A percentile compares a stretch with the other conserved stretches of the same genome.
phyloP scores from a whole-genome alignment of 1,140 invertebrate species.

The Tachypleus tridentatus region DNA sequence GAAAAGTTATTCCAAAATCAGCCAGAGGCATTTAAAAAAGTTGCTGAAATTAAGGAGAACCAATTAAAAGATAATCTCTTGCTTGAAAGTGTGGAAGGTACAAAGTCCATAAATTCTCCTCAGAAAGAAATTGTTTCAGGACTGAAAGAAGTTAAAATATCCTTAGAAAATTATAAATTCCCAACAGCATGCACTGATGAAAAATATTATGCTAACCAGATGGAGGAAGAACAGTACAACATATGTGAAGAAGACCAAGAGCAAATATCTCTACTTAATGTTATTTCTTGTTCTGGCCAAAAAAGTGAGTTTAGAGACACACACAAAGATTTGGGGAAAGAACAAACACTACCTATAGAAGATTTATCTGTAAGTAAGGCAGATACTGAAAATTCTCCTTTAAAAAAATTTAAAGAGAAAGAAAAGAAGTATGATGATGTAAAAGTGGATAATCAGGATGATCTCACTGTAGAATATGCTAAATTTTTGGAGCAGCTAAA shows the following conservation, averaged over 20 bases:
- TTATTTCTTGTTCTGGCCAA: too few relatives aligned
- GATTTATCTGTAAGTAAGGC: neutral
- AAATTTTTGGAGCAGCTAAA: conserved; percentile 20
- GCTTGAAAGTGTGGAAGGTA: neutral
- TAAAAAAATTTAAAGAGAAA: neutral
- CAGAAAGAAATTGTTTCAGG: too few relatives aligned
- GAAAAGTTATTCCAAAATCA: neutral
- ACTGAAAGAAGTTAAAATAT: too few relatives aligned
- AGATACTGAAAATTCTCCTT: neutral
- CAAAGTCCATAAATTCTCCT: too few relatives aligned
- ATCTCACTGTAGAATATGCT: conserved; percentile 21
- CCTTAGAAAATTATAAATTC: too few relatives aligned
- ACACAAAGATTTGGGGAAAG: neutral
- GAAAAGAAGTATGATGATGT: neutral
- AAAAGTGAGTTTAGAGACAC: neutral
- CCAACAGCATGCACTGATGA: too few relatives aligned
- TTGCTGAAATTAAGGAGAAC: conserved; percentile 10
- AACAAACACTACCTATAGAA: neutral
- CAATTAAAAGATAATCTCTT: neutral
- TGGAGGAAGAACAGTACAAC: too few relatives aligned
- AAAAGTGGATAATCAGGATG: conserved; percentile 1
- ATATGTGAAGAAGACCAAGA: too few relatives aligned
- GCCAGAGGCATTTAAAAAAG: neutral
- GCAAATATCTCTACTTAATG: too few relatives aligned
- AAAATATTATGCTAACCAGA: too few relatives aligned